phyloP scores from a whole-genome alignment of 2,113 vertebrate genomes.

The Alligator mississippiensis region DNA sequence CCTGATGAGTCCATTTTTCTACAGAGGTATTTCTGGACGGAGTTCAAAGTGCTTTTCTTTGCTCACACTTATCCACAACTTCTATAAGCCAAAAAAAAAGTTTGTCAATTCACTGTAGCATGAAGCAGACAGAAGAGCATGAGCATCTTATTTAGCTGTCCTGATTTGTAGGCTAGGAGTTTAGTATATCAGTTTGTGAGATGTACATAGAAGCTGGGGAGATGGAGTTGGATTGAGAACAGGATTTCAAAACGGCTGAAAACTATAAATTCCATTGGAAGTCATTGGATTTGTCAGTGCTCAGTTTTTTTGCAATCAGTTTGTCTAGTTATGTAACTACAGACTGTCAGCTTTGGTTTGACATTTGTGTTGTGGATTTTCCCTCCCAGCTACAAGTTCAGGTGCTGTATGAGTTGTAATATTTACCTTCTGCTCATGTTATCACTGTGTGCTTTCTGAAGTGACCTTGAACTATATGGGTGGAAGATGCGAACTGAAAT shows the following conservation, averaged over 20 bases:
- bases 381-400: not conserved
- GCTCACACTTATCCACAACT: not conserved
- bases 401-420: not conserved
- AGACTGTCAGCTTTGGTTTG: not conserved
- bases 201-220: not conserved
- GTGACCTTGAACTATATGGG: not conserved
- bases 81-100: not conserved
- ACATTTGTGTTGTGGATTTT: not conserved
- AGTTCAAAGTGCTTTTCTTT: not conserved
- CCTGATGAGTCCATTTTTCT: not conserved
- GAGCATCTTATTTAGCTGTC: not conserved
- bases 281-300: not conserved
- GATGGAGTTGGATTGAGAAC: not conserved
- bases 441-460: not conserved
- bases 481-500: not conserved
- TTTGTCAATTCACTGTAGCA: not conserved
- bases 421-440: not conserved
- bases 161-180: conserved; percentile 16
- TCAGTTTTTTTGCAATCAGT: not conserved
- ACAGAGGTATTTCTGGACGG: not conserved
- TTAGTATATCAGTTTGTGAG: not conserved
- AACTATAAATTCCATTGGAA: not conserved
- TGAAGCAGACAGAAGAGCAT: not conserved
- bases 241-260: not conserved
- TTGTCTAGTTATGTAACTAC: not conserved